Evolutionary conservation across 1,140 invertebrate species (phyloP).

Genomic region (Whitmania pigra): DNA sequence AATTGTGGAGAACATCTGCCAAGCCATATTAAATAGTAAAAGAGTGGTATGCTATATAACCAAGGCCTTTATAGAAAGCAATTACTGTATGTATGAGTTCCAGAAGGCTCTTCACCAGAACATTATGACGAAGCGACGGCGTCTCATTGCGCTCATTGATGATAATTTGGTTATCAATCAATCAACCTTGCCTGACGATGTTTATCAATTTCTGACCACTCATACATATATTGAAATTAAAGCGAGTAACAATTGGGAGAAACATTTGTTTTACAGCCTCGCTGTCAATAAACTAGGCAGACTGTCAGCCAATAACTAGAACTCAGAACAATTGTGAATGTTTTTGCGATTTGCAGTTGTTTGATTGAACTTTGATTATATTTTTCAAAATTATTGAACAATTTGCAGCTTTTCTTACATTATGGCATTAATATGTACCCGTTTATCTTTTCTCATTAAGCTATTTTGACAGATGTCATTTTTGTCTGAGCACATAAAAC

Average conservation of each 20-base stretch:
- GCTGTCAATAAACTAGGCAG: background rate
- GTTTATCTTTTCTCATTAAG: no score
- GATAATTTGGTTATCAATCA: constrained; percentile 2
- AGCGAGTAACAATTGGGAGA: constrained; percentile 14
- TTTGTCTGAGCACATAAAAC: no score
- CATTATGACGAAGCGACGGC: background rate
- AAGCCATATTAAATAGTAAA: background rate
- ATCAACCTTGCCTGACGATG: background rate
- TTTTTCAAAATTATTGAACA: no score
- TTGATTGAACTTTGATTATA: no score
- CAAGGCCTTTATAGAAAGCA: background rate
- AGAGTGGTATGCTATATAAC: constrained; percentile 17
- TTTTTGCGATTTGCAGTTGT: no score
- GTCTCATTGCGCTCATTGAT: background rate
- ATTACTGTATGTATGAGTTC: constrained; percentile 20
- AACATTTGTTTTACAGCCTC: constrained; percentile 6
- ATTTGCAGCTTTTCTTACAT: no score
- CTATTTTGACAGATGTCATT: no score
- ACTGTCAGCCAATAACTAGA: no score
- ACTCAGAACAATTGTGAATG: no score
- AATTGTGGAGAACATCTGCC: constrained; percentile 15
- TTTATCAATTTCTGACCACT: constrained; percentile 8
- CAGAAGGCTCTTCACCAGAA: constrained; percentile 11
- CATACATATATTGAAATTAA: constrained; percentile 8
- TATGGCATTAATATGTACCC: no score